These are phyloP conservation scores for Indri indri DNA, from an alignment of 2,113 vertebrate species.

Conservation along the genomic window DNA sequence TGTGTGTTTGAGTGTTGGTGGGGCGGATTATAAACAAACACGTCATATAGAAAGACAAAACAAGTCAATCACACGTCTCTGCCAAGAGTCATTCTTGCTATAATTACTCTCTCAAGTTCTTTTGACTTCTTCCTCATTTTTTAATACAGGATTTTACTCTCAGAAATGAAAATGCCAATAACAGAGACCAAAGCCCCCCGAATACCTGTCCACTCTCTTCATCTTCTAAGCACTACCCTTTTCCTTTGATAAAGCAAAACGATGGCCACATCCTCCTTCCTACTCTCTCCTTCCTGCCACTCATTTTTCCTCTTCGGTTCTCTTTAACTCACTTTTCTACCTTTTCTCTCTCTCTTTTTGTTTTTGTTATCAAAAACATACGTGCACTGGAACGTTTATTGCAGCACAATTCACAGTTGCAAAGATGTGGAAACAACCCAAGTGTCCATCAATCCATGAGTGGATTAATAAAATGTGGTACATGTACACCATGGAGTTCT, in stretches of 20 bases:
- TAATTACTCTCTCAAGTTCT: rapidly evolving
- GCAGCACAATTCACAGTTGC: no score
- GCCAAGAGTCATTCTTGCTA: no score
- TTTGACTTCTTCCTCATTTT: background rate
- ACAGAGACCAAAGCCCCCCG: background rate
- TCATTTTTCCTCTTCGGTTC: background rate
- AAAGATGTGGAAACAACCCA: no score
- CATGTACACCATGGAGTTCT: no score
- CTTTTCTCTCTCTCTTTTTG: no score
- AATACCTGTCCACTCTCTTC: background rate
- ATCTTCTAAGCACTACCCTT: no score
- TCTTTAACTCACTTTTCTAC: background rate
- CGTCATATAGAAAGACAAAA: rapidly evolving
- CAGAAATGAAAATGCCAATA: background rate
- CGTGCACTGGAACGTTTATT: no score
- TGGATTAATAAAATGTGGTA: no score
- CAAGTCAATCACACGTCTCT: background rate
- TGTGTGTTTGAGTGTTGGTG: rapidly evolving
- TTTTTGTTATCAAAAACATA: no score
- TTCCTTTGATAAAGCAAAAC: background rate
- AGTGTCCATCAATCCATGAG: no score
- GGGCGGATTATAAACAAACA: rapidly evolving
- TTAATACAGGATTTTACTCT: background rate
- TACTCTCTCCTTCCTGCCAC: background rate
- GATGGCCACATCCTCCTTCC: rapidly evolving